Evolutionary conservation across 2,888 invertebrate species (phyloP), one percentile per base, ranked within the genome.

Genomic region (Tetramorium bicarinatum): DNA sequence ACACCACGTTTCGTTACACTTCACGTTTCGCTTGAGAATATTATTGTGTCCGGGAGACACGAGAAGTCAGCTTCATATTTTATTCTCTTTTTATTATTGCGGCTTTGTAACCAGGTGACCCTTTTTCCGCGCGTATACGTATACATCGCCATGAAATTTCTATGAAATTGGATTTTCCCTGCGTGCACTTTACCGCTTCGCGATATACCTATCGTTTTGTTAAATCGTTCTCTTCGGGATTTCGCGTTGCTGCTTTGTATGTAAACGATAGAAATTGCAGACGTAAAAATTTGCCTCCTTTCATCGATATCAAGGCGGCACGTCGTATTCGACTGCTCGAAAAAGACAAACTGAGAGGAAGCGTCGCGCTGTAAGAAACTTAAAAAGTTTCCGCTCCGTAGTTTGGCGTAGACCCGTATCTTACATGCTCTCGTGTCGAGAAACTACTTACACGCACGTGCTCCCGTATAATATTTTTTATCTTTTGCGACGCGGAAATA

Each of bases 391-490:
- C 47, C 25, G 29, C 54, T 41, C 52, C 47, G 18, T 25, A 75
- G 52, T 52, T 49, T 7, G 49, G 18, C 18, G 25, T 15, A 44
- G n/a, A 21, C 54, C 21, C 71, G 72, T 77, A 77, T 77, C 71
- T 71, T 9, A 67, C 38, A 67, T n/a, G 49, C 49, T 7, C 49
- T 7, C 34, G 64, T 21, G 34, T 76, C 52, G 25, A 29, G 41
- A 72, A 77, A 77, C 72, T 77, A 44, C 77, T 77, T 77, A n/a
- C 41, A 71, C 54, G 25, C 77, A 71, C 41, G 52, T 77, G 77
- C 52, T 52, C 25, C 76, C n/a, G 18, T 52, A 52, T 2, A 25
- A 38, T 69, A 76, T 52, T 71, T 69, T 67, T 47, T 21, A 29
- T 15, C 25, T 41, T 71, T 44, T 71, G 41, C 9, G 25, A 29